phyloP scores from a whole-genome alignment of 2,797 vertebrate genomes.

The Potorous gilbertii region DNA sequence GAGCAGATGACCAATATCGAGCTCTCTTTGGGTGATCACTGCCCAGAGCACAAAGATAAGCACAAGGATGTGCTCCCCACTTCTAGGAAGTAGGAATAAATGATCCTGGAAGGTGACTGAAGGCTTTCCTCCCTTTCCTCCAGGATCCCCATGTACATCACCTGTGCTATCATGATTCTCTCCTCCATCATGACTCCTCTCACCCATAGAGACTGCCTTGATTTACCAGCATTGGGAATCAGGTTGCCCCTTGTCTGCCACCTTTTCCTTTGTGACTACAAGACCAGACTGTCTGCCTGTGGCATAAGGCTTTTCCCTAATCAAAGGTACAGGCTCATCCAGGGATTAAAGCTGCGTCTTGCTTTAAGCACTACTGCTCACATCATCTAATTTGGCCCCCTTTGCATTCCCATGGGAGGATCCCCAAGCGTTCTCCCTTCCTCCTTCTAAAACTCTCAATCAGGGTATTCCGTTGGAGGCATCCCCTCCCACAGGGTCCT shows the following conservation, averaged over 20 bases:
- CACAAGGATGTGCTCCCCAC: not conserved
- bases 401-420: not conserved
- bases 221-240: slow-evolving; percentile 9
- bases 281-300: not conserved
- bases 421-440: not conserved
- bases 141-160: not conserved
- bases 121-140: not conserved
- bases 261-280: not conserved
- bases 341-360: not conserved
- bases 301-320: not conserved
- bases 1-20: not conserved
- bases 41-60: not conserved
- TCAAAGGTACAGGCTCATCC: not conserved
- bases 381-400: not conserved
- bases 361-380: not conserved
- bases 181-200: not conserved
- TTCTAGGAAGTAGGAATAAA: not conserved
- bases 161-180: not conserved
- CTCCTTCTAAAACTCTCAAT: not conserved
- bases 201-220: not conserved
- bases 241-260: not conserved
- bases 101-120: not conserved
- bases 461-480: not conserved
- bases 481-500: not conserved
- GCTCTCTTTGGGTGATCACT: not conserved